Conservation (phyloP, 2,113 vertebrate species). For the Edolisoma coerulescens region DNA sequence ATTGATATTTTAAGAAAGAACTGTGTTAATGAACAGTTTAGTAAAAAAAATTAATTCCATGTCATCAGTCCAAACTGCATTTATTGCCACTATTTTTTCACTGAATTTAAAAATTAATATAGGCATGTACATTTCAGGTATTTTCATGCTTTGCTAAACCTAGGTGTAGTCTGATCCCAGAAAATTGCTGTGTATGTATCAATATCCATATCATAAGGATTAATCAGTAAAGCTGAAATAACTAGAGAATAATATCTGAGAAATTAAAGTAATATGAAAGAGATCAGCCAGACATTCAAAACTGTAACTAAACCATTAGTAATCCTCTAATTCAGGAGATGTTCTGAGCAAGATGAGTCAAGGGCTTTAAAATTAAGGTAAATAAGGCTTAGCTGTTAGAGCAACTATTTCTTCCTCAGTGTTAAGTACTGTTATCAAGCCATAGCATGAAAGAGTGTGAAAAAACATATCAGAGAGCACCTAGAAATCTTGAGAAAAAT, state of each 20-base stretch:
- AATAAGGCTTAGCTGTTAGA: neutral
- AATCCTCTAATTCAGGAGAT: conserved; percentile 2
- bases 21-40: neutral
- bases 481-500: neutral
- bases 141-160: neutral
- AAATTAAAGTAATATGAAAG: conserved; percentile 14
- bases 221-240: conserved; percentile 20
- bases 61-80: neutral
- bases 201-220: neutral
- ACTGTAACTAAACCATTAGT: neutral
- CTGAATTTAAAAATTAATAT: neutral
- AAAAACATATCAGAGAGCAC: neutral
- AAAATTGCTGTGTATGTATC: neutral
- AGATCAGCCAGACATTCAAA: neutral
- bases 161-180: neutral
- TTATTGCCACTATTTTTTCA: neutral
- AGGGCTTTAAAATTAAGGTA: conserved; percentile 11
- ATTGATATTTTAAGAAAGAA: neutral
- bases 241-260: neutral
- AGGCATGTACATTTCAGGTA: neutral
- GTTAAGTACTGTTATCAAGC: conserved; percentile 3
- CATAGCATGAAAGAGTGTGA: neutral
- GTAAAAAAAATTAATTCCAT: neutral
- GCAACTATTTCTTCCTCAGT: conserved; percentile 15
- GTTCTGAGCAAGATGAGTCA: conserved; percentile 39